These are phyloP conservation scores for Eupithecia dodoneata DNA, from an alignment of 2,888 invertebrate genomes.

Conservation along the genomic window DNA sequence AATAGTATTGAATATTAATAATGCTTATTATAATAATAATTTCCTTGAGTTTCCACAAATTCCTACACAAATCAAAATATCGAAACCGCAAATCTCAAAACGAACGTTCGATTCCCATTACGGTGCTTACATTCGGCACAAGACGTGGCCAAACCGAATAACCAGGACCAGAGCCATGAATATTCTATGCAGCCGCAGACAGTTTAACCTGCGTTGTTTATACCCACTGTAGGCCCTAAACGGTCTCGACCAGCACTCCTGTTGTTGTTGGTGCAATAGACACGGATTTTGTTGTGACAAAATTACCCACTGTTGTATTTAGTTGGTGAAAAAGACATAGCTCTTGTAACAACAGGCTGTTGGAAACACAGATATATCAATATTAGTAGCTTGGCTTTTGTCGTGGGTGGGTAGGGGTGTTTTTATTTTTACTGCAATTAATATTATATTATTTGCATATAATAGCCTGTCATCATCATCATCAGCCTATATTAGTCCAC, in stretches of 20 bases:
- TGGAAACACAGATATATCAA: too few relatives aligned
- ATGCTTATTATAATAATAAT: not conserved
- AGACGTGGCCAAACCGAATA: conserved; percentile 43
- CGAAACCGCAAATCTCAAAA: conserved; percentile 26
- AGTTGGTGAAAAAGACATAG: not conserved
- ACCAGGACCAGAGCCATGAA: conserved; percentile 50
- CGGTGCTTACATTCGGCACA: conserved; percentile 32
- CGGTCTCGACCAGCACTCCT: conserved; percentile 40
- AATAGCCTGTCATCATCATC: too few relatives aligned
- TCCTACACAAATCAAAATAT: conserved; percentile 21
- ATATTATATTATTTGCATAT: too few relatives aligned
- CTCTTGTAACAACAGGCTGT: too few relatives aligned
- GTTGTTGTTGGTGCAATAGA: conserved; percentile 38
- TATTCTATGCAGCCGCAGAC: conserved; percentile 57
- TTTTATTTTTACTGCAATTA: too few relatives aligned
- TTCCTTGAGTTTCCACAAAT: not conserved
- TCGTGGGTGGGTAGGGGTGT: too few relatives aligned
- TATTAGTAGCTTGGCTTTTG: too few relatives aligned
- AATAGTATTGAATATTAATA: too few relatives aligned
- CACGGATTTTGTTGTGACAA: conserved; percentile 6
- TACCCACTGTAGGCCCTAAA: conserved; percentile 55
- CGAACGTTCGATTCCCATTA: conserved; percentile 29
- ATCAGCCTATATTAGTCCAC: too few relatives aligned
- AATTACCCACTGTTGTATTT: not conserved
- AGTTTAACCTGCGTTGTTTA: conserved; percentile 61